These are phyloP conservation scores for Coregonus sp. DNA, from an alignment of 2,797 vertebrate genomes.

Conservation along the genomic window DNA sequence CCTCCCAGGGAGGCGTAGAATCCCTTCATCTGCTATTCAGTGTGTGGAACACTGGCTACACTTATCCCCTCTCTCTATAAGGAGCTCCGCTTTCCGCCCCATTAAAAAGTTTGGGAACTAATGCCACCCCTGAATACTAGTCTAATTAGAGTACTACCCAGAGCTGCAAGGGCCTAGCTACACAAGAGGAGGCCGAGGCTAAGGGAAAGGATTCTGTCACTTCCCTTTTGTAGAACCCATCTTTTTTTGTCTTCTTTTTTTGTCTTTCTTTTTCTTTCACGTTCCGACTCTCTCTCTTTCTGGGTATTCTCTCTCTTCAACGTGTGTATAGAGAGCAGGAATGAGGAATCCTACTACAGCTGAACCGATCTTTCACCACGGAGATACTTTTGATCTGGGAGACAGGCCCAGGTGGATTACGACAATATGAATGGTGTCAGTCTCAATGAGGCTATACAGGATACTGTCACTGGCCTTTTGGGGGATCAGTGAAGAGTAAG, in stretches of 20 bases:
- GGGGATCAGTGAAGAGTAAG: conserved; percentile 31
- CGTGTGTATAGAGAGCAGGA: conserved; percentile 18
- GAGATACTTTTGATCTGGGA: conserved; percentile 45
- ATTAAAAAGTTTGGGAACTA: conserved; percentile 93
- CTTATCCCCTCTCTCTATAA: conserved; percentile 86
- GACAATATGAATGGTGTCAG: conserved; percentile 47
- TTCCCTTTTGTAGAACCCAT: conserved; percentile 58
- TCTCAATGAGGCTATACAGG: conserved; percentile 22
- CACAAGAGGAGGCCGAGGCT: conserved; percentile 60
- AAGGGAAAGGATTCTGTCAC: conserved; percentile 52
- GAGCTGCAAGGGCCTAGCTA: conserved; percentile 68
- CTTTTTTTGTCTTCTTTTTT: conserved; percentile 30
- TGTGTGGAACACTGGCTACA: conserved; percentile 83
- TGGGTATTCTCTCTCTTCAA: conserved; percentile 37
- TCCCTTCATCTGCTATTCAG: conserved; percentile 77
- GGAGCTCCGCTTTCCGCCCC: conserved; percentile 83
- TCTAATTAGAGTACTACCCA: conserved; percentile 85
- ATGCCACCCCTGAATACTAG: conserved; percentile 83
- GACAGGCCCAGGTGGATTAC: conserved; percentile 43
- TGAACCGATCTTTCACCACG: conserved; percentile 42
- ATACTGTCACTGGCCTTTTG: not conserved
- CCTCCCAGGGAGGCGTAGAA: conserved; percentile 83
- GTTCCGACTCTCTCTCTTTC: conserved; percentile 49
- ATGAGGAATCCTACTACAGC: conserved; percentile 21
- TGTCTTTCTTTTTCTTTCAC: conserved; percentile 63